phyloP scores from a whole-genome alignment of 2,113 vertebrate species.

The Piprites chloris region DNA sequence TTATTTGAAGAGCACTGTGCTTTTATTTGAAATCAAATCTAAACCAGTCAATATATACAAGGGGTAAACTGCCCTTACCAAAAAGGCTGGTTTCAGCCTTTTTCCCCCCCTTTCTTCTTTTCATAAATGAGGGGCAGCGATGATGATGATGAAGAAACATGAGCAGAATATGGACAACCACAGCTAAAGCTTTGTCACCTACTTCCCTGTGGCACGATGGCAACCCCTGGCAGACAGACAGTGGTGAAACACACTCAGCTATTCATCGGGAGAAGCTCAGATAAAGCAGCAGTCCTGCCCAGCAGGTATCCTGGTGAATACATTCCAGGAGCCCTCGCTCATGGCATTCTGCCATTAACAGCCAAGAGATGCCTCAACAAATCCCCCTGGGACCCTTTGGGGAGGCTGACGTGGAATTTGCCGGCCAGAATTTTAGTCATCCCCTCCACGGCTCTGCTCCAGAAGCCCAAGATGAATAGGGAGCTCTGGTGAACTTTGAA shows the following conservation, averaged over 20 bases:
- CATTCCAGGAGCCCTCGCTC: not conserved
- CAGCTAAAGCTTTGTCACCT: not conserved
- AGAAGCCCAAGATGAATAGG: constrained; percentile 69
- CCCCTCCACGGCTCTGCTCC: not conserved
- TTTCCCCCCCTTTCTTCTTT: not conserved
- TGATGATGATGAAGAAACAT: not conserved
- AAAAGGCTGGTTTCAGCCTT: not conserved
- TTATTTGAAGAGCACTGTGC: not conserved
- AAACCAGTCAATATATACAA: not conserved
- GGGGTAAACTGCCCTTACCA: not conserved
- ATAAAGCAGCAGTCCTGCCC: not conserved
- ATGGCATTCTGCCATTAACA: constrained; percentile 1
- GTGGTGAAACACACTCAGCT: not conserved
- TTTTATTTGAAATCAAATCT: not conserved
- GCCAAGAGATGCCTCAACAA: not conserved
- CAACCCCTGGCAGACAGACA: not conserved
- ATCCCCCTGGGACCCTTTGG: not conserved
- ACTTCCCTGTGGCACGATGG: not conserved
- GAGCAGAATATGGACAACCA: not conserved
- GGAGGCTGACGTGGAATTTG: not conserved
- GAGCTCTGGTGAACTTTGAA: constrained; percentile 28
- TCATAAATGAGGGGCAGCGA: not conserved
- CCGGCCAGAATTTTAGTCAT: not conserved
- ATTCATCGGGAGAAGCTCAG: not conserved
- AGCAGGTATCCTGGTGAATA: constrained; percentile 19